Percentiles rank a stretch among this genome's conserved stretches.
Conservation (phyloP, 2,113 vertebrate genomes). For the human (Homo sapiens) region GRCh38 chr3:40043501-40044000, state of each 20-base stretch:
- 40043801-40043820: not conserved
- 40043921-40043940: accelerated
- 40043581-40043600: not conserved
- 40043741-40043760: not conserved
- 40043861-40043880: not conserved
- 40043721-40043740: not conserved
- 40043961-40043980: accelerated
- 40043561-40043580: conserved; percentile 23
- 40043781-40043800: not conserved
- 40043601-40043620: not conserved
- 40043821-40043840: not conserved
- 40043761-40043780: not conserved
- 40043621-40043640: not conserved
- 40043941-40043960: not conserved
- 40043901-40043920: not conserved
- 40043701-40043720: conserved; percentile 31
- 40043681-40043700: not conserved
- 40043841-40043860: not conserved
- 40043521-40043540: not conserved
- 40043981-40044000: not conserved
- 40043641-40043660: not conserved
- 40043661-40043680: not conserved
- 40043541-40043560: not conserved
- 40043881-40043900: not conserved
- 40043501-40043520: not conserved